These are phyloP conservation scores for Meiosimyza decipiens DNA, from an alignment of 2,888 invertebrate species.

Conservation along the genomic window DNA sequence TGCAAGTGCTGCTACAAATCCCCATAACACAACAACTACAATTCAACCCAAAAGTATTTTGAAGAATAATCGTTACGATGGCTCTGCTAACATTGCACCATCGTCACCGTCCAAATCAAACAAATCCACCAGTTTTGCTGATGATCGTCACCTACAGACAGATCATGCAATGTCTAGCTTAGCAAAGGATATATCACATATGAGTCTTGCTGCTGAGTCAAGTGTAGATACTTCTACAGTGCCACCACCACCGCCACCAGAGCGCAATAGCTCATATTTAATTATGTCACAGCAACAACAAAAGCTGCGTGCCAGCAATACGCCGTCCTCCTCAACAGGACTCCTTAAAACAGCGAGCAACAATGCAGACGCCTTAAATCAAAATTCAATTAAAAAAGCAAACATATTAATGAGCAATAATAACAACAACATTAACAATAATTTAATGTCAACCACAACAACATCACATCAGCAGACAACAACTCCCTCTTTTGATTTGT, in stretches of 20 bases:
- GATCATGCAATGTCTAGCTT: conserved; percentile 60
- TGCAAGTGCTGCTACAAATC: not conserved
- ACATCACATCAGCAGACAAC: conserved; percentile 23
- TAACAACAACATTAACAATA: conserved; percentile 52
- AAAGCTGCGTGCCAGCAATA: conserved; percentile 45
- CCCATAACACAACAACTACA: conserved; percentile 26
- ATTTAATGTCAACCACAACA: conserved; percentile 23
- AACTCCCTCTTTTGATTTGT: not conserved
- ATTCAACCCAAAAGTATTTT: conserved; percentile 66
- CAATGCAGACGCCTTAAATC: conserved; percentile 53
- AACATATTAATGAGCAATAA: conserved; percentile 47
- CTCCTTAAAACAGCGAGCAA: conserved; percentile 58
- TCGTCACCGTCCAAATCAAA: conserved; percentile 66
- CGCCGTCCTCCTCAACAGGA: conserved; percentile 48
- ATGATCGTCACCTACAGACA: conserved; percentile 60
- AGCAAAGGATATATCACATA: conserved; percentile 59
- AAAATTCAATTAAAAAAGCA: conserved; percentile 52
- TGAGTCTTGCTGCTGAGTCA: conserved; percentile 49
- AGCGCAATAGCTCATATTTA: conserved; percentile 88
- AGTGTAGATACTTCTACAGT: conserved; percentile 49
- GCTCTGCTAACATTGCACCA: conserved; percentile 53
- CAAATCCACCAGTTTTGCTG: conserved; percentile 66
- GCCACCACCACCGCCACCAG: conserved; percentile 81
- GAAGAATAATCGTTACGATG: conserved; percentile 64
- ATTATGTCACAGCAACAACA: conserved; percentile 78